Evolutionary conservation across 2,113 vertebrate species (phyloP), one percentile per base, ranked within the genome.

Genomic region (Gasterosteus aculeatus): DNA sequence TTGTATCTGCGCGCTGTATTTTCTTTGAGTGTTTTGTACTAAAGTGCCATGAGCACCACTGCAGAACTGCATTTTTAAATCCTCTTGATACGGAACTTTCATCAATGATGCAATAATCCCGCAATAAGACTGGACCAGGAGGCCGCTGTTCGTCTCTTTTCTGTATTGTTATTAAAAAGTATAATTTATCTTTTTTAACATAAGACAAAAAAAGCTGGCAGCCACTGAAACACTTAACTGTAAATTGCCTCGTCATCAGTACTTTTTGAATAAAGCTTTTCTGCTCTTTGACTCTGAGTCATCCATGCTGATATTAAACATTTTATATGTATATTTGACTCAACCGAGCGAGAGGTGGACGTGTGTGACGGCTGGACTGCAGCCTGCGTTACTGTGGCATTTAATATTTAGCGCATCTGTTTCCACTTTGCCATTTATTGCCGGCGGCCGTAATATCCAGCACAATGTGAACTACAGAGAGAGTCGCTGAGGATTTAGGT

Each of bases 381-480:
- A 66, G 15, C 26, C 35, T 60, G 57, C 77, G 33, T 60, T 69
- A 62, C 26, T 47, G 39, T 56, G 60, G 47, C 51, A 39, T 81
- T 86, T 60, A 57, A 75, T 75, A 69, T 83, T 83, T 83, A 85
- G 82, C 85, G 70, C 67, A 63, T 83, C 56, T 58, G 31, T 77
- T 49, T 80, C 57, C 57, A 42, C 46, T 77, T 15, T 61, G 39
- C 41, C 26, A 12, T 64, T 72, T 59, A 72, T 67, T 0, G 38
- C 72, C 70, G 1, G 54, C 3, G 73, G 77, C 66, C 10, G 29
- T 38, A 22, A 70, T 62, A 64, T 61, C 59, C 54, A 57, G 31
- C 10, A 61, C 22, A 18, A 75, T 74, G 16, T 66, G 44, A 67
- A 22, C 69, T 63, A 9, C 57, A 0, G 26, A 16, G 22, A 0